Percentiles rank a stretch among this genome's conserved stretches.
phyloP scores from a whole-genome alignment of 2,113 vertebrate species.

The Odocoileus virginianus region DNA sequence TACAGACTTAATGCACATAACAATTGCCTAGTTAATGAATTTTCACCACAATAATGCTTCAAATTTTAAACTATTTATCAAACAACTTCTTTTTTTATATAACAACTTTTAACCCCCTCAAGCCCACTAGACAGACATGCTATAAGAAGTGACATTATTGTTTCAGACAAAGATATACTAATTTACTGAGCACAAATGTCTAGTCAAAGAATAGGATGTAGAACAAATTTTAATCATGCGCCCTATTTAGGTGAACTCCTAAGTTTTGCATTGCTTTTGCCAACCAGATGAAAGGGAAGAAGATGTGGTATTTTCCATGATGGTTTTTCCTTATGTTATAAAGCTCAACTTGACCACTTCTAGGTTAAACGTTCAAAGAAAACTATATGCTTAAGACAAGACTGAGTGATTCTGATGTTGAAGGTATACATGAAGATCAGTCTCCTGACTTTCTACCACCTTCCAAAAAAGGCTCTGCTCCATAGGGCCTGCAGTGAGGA shows the following conservation, averaged over 20 bases:
- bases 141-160: not conserved
- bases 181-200: not conserved
- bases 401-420: not conserved
- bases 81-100: not conserved
- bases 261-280: not conserved
- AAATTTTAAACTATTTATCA: not conserved
- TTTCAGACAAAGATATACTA: not conserved
- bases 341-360: not conserved
- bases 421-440: not conserved
- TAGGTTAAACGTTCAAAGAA: not conserved
- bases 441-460: not conserved
- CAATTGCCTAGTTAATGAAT: not conserved
- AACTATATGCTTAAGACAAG: not conserved
- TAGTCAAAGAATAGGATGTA: not conserved
- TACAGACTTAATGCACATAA: not conserved
- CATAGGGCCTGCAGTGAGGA: fast-evolving
- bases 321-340: not conserved
- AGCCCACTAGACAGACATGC: not conserved
- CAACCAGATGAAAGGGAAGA: not conserved
- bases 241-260: not conserved
- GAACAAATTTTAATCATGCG: not conserved
- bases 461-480: not conserved
- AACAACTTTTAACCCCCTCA: not conserved
- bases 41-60: not conserved
- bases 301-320: not conserved